Evolutionary conservation across 1,140 invertebrate genomes (phyloP), one percentile per base, ranked within the genome.

Genomic region (Drosophila obscura): DNA sequence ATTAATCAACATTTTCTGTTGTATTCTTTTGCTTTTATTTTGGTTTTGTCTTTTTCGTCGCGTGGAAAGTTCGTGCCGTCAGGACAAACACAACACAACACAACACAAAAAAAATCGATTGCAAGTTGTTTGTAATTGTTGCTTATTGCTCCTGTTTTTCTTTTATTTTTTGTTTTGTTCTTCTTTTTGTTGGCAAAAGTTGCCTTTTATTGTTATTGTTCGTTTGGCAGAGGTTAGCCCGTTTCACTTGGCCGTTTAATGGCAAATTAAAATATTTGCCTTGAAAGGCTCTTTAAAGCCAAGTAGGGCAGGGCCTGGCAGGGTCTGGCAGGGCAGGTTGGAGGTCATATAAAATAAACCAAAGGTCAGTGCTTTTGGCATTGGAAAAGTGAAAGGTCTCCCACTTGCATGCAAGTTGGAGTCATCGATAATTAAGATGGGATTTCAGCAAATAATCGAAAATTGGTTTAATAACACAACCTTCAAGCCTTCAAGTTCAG

Each of bases 211-310:
- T 77, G 59, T 58, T 72, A 48, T 59, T 59, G 35, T 13, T 56
- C 56, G 49, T 76, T 72, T 35, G 59, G 59, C 71, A 55, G 51
- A 53, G 48, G 49, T 75, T 75, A 63, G 49, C 43, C 43, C 48
- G 44, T 16, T 66, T 52, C 49, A 53, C 61, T 74, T 74, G 58
- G 44, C 73, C 43, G 41, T 63, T 72, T 66, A 80, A 80, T 59
- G 49, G 72, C 55, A 71, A 79, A 63, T 63, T 80, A 67, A 76
- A 73, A 77, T 73, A 64, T 73, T 57, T 73, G n/a, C 39, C 19
- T 16, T 24, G 28, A 73, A 51, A 58, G 31, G 39, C 55, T 49
- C 5, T n/a, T 22, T 15, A 8, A 43, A 44, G 45, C 31, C 26
- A 24, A n/a, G n/a, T 26, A 28, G 19, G 19, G 19, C 19, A 19